Base-by-base conservation (phyloP, 2,113 vertebrate genomes). In the Lepus europaeus region DNA sequence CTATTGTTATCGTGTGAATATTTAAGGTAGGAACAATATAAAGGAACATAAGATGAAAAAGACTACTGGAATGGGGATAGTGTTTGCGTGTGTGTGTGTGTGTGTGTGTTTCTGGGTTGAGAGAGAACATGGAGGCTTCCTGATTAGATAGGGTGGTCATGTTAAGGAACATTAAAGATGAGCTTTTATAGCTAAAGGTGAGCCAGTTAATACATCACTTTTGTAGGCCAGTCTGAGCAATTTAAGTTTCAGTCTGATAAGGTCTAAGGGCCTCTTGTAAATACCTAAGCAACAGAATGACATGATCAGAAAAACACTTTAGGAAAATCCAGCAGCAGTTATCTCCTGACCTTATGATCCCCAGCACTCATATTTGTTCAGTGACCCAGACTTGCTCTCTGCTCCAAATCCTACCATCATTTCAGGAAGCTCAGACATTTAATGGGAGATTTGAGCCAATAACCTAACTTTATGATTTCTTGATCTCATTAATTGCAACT, bases 301-400 rank as follows among this genome's bases (percentile, higher is more conserved):
- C 49, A 74, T 14, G n/a, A 92, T 93, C 80, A 95, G 63, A 81
- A 29, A 77, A 90, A 90, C 31, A 63, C n/a, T 93, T 92, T 19
- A 72, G 56, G 80, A 29, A 49, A 95, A 92, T 61, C 78, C 86
- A 79, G 72, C 36, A 96, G 51, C 68, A 88, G 64, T 72, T 70
- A 87, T 74, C n/a, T 56, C 8, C 51, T 84, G 70, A 91, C 6
- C 61, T 87, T 56, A 27, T 88, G 20, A 22, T 74, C 72, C 33
- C 12, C 66, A 63, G 9, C 9, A 16, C 1, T 92, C 45, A 33
- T 39, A 68, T n/a, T 77, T 90, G 29, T 72, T 64, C 68, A 83
- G 36, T 33, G 84, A 93, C 77, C 49, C 78, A 94, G 31, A 79
- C 72, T 66, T 83, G 23, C 10, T 90, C 59, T 93, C 45, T 12